Conservation (phyloP, 2,888 invertebrate genomes). For the Drosophila meridionalis region DNA sequence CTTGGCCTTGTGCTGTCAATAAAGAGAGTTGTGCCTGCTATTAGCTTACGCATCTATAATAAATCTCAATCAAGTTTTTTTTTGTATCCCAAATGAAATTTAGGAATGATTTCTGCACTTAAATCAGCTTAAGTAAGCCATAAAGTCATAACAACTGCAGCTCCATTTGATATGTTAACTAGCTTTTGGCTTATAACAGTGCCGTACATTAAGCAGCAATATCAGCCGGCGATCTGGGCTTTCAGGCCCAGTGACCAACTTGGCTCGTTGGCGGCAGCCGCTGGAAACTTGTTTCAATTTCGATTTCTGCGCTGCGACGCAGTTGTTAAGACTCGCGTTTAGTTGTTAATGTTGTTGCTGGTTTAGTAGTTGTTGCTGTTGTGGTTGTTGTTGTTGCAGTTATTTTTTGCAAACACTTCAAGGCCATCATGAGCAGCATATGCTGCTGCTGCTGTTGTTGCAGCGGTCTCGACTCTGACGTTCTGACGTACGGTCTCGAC, state of each 20-base stretch:
- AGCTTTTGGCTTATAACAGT: background rate
- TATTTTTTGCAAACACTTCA: conserved; percentile 52
- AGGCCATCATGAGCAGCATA: conserved; percentile 77
- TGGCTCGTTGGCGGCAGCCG: conserved; percentile 36
- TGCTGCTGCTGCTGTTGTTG: conserved; percentile 73
- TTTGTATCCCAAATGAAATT: background rate
- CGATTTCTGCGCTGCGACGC: conserved; percentile 53
- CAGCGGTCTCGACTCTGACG: conserved; percentile 41
- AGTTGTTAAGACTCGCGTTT: conserved; percentile 45
- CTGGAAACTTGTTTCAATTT: conserved; percentile 67
- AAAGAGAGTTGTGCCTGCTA: background rate
- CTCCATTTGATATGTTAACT: conserved; percentile 3
- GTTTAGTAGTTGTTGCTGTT: conserved; percentile 1
- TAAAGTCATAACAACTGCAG: background rate
- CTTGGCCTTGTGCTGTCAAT: background rate
- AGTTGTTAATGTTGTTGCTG: conserved; percentile 17
- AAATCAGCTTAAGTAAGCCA: too few species aligned
- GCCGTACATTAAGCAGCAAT: conserved; percentile 1
- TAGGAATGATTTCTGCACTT: background rate
- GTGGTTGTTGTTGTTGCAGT: conserved; percentile 18
- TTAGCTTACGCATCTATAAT: background rate
- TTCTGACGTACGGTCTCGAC: conserved; percentile 10
- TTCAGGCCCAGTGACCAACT: conserved; percentile 68
- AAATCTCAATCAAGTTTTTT: background rate
- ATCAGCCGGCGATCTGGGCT: conserved; percentile 20